Base-by-base conservation (phyloP, 2,888 invertebrate genomes). In the Magallana nippona region DNA sequence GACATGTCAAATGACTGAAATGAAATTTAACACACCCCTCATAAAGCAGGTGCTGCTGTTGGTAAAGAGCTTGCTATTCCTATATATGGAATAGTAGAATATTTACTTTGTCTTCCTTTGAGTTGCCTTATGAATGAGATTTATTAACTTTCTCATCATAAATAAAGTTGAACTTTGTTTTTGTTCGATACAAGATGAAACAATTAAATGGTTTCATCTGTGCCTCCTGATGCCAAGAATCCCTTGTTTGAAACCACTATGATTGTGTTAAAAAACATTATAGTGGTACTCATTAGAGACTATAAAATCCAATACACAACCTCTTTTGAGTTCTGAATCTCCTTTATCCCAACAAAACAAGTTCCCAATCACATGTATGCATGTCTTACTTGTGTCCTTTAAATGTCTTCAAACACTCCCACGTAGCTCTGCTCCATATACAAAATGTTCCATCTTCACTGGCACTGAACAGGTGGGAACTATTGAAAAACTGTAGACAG, bases 201-300 rank as follows among this genome's bases (percentile, higher is more conserved):
- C 3, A 99, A 95, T 82, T 97, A 96, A 82, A 98, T 96, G 86
- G 96, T 96, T 94, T 98, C 98, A 94, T 99, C 98, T 1, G 97
- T 96, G 81, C 97, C 97, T 11, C 98, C 98, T 0, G 98, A 97
- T 0, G 97, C 98, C 80, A 98, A 93, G 93, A 96, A 86, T 17
- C 92, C 92, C 96, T 92, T 96, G 2, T 96, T 96, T 17, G 95
- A 96, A 11, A 96, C 95, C 0, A 97, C 96, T 1, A n/a, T n/a
- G n/a, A n/a, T n/a, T n/a, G 98, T 93, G 87, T 96, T 44, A 44
- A 44, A 8, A 44, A 44, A 44, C 44, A 8, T 44, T 44, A 44
- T 44, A 8, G 44, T 3, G 44, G 44, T 44, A 44, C 44, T 44
- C 44, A 44, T 44, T 44, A 44, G 8, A 44, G 44, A 8, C 5